Percentiles rank a stretch among this genome's conserved stretches.
phyloP scores from a whole-genome alignment of 1,140 invertebrate species.

The Lordiphosa collinella region DNA sequence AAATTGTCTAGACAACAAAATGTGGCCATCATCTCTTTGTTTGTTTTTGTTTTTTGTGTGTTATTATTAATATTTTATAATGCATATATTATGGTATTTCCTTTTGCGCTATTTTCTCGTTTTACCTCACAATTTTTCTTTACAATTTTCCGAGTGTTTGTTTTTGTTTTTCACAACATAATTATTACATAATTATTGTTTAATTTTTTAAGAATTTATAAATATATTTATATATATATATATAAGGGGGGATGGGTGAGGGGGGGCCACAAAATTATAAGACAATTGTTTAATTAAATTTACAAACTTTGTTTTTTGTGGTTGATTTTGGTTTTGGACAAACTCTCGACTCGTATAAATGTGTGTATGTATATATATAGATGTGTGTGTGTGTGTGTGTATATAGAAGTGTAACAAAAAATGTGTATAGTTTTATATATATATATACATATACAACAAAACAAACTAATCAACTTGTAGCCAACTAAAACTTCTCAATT shows the following conservation, averaged over 20 bases:
- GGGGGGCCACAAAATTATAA: not conserved
- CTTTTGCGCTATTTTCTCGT: constrained; percentile 29
- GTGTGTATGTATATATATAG: not conserved
- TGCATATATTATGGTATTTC: constrained; percentile 16
- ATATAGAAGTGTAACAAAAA: not conserved
- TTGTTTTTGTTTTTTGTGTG: not conserved
- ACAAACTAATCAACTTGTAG: not conserved
- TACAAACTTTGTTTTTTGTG: not conserved
- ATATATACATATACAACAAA: constrained; percentile 3
- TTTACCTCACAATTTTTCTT: not conserved
- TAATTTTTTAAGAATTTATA: constrained; percentile 28
- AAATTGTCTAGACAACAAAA: constrained; percentile 22
- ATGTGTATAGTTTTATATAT: not conserved
- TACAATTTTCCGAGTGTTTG: not conserved
- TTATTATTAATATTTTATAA: constrained; percentile 11
- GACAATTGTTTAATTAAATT: constrained; percentile 1
- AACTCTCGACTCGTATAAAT: no score
- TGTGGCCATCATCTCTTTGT: constrained; percentile 1
- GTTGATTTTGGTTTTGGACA: no score
- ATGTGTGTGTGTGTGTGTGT: not conserved
- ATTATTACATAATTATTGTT: constrained; percentile 65
- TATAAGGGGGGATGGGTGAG: not conserved
- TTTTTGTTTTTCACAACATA: constrained; percentile 54
- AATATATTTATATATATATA: constrained; percentile 21
- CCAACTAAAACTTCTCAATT: not conserved